Evolutionary conservation across 2,113 vertebrate species (phyloP), one percentile per base, ranked within the genome.

Genomic region (Pangasianodon gigas): DNA sequence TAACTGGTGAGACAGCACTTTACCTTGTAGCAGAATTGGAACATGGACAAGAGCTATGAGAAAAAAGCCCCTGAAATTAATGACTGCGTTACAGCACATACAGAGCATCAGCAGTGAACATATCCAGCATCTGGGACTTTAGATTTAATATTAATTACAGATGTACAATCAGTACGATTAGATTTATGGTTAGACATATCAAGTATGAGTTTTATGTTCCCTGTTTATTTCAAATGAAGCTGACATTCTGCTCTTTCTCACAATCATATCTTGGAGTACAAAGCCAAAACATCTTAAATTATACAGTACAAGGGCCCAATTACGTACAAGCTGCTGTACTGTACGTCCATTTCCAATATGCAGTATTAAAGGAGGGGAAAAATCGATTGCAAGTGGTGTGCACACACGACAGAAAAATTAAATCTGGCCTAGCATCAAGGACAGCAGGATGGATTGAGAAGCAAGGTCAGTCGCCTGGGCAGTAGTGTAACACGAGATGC

Each of bases 381-480:
- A 32, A 84, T 84, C 24, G 19, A 84, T 84, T 41, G 54, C 8
- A 10, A 10, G 8, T 32, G 80, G 51, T 54, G 4, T 37, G n/a
- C 29, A 32, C 26, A 54, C 9, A 44, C 2, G 46, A 41, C 56
- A 84, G 44, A 77, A 80, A 52, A 54, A 82, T 18, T 29, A 26
- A 77, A 71, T 54, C 71, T 88, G 86, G 85, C 81, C 60, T n/a
- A 67, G 56, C 44, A 44, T 87, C 85, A 75, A 75, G 37, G 89
- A 87, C 88, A 60, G 74, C 84, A 60, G 62, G 41, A 90, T 90
- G 32, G 58, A 74, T 87, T 18, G 41, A 46, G 69, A n/a, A 82
- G 81, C 88, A 90, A 92, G 89, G 91, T 90, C 90, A 88, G 77
- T 37, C 60, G 80, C 62, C 81, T 52, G 60, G 54, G 84, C 86